phyloP scores from a whole-genome alignment of 1,140 invertebrate genomes.

The Rhizoglyphus robini region DNA sequence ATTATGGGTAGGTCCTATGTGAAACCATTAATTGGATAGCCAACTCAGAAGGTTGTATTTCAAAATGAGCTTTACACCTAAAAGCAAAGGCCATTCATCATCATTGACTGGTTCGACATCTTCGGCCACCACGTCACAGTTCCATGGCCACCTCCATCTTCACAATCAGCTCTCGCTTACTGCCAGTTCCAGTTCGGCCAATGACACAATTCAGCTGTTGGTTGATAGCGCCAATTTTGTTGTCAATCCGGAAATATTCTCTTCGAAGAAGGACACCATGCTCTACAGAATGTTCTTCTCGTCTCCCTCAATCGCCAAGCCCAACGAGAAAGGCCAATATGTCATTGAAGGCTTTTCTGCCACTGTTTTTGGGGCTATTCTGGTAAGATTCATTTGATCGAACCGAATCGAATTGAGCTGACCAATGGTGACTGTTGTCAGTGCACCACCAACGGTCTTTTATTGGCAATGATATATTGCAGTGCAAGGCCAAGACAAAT shows the following conservation, averaged over 20 bases:
- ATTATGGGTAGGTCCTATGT: too few species aligned
- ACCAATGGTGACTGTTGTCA: background rate
- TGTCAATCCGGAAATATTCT: slow-evolving; percentile 77
- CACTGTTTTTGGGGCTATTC: slow-evolving; percentile 81
- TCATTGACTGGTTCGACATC: slow-evolving; percentile 4
- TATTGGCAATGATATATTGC: background rate
- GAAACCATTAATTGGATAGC: too few species aligned
- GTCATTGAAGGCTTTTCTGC: slow-evolving; percentile 95
- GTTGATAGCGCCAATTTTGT: slow-evolving; percentile 86
- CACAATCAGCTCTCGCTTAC: background rate
- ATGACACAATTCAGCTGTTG: slow-evolving; percentile 67
- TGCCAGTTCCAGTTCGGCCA: slow-evolving; percentile 27
- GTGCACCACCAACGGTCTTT: background rate
- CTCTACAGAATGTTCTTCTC: slow-evolving; percentile 85
- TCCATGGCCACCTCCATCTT: background rate
- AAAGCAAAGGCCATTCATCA: background rate
- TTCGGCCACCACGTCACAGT: background rate
- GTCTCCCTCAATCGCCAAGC: slow-evolving; percentile 55
- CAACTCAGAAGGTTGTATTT: too few species aligned
- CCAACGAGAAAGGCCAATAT: slow-evolving; percentile 91
- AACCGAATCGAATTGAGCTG: background rate
- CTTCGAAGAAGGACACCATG: slow-evolving; percentile 82
- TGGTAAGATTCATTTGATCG: slow-evolving; percentile 38
- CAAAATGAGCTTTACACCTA: slow-evolving; percentile 5
- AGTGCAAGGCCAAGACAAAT: background rate